These are phyloP conservation scores for Endomychus coccineus DNA, from an alignment of 2,888 invertebrate species.

Conservation along the genomic window DNA sequence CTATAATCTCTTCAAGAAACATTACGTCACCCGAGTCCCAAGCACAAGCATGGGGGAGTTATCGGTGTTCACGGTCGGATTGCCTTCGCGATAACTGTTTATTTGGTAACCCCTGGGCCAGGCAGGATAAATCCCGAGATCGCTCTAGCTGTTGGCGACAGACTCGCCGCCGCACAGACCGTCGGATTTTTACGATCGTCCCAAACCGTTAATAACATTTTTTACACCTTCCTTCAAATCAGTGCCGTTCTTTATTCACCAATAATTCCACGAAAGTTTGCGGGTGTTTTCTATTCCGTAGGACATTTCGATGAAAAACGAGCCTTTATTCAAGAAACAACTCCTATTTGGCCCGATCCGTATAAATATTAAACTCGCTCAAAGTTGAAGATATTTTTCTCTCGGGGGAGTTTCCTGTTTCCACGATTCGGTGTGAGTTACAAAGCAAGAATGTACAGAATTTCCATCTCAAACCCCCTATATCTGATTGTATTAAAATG, in stretches of 20 bases:
- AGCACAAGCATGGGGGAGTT: conserved; percentile 14
- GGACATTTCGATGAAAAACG: conserved; percentile 16
- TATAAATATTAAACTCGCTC: conserved; percentile 22
- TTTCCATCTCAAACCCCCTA: too few species aligned
- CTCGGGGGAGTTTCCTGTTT: too few species aligned
- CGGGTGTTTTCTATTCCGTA: neutral
- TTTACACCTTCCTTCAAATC: conserved; percentile 18
- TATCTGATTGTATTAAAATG: too few species aligned
- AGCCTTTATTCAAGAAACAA: conserved; percentile 22
- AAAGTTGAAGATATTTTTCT: conserved; percentile 16
- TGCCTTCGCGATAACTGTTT: conserved; percentile 25
- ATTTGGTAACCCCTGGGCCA: conserved; percentile 24
- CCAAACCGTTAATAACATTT: conserved; percentile 22
- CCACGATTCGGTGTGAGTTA: too few species aligned
- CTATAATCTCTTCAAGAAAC: too few species aligned
- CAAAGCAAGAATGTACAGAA: too few species aligned
- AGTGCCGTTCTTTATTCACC: conserved; percentile 4
- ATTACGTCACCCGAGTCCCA: too few species aligned
- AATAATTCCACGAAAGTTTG: conserved; percentile 4
- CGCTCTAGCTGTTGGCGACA: neutral
- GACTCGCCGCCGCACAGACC: neutral
- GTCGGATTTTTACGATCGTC: neutral
- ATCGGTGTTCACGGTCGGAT: conserved; percentile 28
- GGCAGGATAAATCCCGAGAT: conserved; percentile 20
- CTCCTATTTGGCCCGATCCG: conserved; percentile 17